Evolutionary conservation across 2,113 vertebrate genomes (phyloP), one percentile per base, ranked within the genome.

Genomic region (Tetraodon nigroviridis): DNA sequence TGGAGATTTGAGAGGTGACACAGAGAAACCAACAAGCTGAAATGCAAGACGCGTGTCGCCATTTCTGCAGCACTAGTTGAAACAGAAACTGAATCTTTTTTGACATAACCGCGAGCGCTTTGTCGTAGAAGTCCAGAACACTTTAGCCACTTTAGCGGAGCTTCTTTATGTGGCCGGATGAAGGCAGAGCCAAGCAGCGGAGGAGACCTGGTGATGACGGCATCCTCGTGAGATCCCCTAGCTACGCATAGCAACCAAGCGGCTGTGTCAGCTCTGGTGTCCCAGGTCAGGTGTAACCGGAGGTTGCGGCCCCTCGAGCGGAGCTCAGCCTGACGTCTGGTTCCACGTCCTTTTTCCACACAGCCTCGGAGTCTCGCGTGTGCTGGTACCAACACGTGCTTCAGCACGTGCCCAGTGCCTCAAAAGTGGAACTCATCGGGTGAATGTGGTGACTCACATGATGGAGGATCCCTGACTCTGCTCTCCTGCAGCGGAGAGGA

Each of bases 321-420:
- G 17, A 52, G 45, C 62, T 60, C 61, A 29, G 51, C 19, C 61
- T 4, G 7, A 16, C 42, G 18, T 42, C 72, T 66, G 73, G 73
- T 66, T 75, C 61, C 58, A 51, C 32, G 51, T 58, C 58, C 47
- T 67, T 64, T 83, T 84, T 80, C 80, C 82, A 81, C 63, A 77
- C 67, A 69, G 75, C 69, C 73, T 76, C 65, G 80, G 67, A 73
- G 76, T 71, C 84, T 70, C 41, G 47, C 4, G 21, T 80, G 81
- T 69, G 77, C 80, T 64, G 64, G 53, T 60, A 22, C 29, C 1
- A 54, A 55, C 67, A 70, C 14, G 46, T 71, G 69, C 46, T 64
- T 56, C 44, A 24, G 40, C 44, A 1, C 52, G 61, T 19, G 47
- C 32, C 32, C 3, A 3, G 32, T 37, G 24, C 24, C 24, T 27